phyloP scores from a whole-genome alignment of 2,888 invertebrate genomes.

The Ectropis crepuscularia region DNA sequence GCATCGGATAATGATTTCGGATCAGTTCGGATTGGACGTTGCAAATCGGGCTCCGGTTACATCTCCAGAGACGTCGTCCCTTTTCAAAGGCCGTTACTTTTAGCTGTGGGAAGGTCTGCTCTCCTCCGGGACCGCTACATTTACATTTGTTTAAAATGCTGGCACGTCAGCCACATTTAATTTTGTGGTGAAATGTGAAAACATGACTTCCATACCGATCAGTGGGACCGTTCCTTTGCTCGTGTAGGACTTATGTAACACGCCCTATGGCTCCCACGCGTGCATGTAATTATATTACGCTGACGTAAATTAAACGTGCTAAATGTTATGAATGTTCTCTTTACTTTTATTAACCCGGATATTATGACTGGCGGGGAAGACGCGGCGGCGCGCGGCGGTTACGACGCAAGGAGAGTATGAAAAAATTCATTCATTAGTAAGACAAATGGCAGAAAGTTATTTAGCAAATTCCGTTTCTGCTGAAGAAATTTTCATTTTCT shows the following conservation, averaged over 20 bases:
- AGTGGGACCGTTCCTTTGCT: not conserved
- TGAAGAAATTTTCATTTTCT: conserved; percentile 75
- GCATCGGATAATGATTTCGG: conserved; percentile 57
- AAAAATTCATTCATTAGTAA: conserved; percentile 65
- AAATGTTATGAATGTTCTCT: conserved; percentile 22
- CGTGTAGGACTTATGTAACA: conserved; percentile 6
- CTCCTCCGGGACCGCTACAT: conserved; percentile 49
- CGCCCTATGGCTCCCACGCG: conserved; percentile 1
- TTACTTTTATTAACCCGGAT: conserved; percentile 35
- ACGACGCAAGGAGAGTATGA: conserved; percentile 42
- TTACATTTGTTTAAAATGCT: conserved; percentile 58
- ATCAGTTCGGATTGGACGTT: conserved; percentile 53
- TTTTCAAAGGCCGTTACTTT: conserved; percentile 58
- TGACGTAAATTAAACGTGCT: conserved; percentile 17
- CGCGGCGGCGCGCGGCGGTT: conserved; percentile 33
- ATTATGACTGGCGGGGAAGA: conserved; percentile 37
- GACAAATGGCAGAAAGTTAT: conserved; percentile 72
- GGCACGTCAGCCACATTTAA: conserved; percentile 54
- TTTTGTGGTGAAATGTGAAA: conserved; percentile 46
- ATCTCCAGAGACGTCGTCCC: conserved; percentile 55
- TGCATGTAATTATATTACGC: conserved; percentile 21
- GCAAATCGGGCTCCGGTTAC: conserved; percentile 51
- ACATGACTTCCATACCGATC: conserved; percentile 44
- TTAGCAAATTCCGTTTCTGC: conserved; percentile 66
- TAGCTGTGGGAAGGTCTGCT: conserved; percentile 53